Base-by-base conservation (phyloP, 2,888 invertebrate species). In the Netelia virgata region DNA sequence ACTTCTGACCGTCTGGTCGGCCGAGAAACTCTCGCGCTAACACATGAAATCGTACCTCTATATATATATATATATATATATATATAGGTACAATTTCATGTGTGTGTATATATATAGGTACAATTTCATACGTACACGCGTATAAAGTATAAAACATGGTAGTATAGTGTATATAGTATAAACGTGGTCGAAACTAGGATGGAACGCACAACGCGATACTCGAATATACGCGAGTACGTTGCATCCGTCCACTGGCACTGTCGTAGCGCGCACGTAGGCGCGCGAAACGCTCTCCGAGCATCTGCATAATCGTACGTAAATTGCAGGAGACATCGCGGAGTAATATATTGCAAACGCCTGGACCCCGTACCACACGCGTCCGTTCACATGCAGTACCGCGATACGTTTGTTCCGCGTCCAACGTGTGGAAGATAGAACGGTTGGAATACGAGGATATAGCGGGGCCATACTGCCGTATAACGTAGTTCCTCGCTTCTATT, bases 241-340 rank as follows among this genome's bases (percentile, higher is more conserved):
- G 43, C 69, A 43, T 53, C 59, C 57, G 11, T 3, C 10, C 23
- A 20, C 66, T 77, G 75, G 47, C 0, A 14, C 47, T 47, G 47
- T 57, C 57, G 18, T 57, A 57, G 10, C 16, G 10, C 8, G 57
- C 81, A 83, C 82, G 80, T 81, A 74, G 83, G 83, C 70, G 85
- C 76, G 79, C 63, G 76, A 69, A 69, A 66, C 87, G 86, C 84
- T 84, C 86, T 88, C 78, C 78, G 82, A 86, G 86, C 89, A 89
- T 91, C 89, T 89, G 90, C 91, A 91, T 92, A 92, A 92, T 92
- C 91, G 90, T 90, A 90, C 90, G 91, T 91, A 91, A 91, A 92
- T 91, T 91, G 90, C 88, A 88, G 85, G 90, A 90, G 90, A 90
- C 90, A 91, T 90, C 89, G 88, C 88, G 85, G 78, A 87, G 90